Evolutionary conservation across 2,888 invertebrate genomes (phyloP).

Genomic region (Aporophyla nigra): DNA sequence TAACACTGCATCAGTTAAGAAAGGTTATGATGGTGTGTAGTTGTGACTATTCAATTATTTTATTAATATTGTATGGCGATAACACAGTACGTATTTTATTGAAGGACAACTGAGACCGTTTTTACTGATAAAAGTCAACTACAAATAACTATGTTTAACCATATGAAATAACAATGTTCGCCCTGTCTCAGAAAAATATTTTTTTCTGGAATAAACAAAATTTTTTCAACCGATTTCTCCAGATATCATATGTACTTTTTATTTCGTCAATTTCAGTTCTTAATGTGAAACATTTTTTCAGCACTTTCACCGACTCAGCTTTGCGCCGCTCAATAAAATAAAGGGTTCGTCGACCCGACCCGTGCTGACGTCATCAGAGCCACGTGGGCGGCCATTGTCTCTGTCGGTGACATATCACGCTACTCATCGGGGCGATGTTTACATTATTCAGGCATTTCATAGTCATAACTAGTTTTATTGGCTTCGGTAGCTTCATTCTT

Average conservation of each 20-base stretch:
- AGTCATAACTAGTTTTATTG: conserved; percentile 11
- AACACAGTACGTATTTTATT: not conserved
- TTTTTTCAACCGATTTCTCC: too few species aligned
- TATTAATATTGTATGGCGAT: not conserved
- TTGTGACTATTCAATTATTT: conserved; percentile 16
- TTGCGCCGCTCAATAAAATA: conserved; percentile 67
- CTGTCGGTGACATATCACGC: conserved; percentile 59
- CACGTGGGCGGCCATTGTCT: conserved; percentile 55
- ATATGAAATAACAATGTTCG: not conserved
- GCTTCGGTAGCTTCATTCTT: not conserved
- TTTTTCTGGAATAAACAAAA: not conserved
- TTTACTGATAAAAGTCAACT: conserved; percentile 1
- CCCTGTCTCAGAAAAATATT: too few species aligned
- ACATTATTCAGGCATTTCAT: conserved; percentile 50
- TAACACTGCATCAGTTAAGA: conserved; percentile 2
- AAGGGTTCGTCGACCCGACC: conserved; percentile 71
- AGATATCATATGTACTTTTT: not conserved
- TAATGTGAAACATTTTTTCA: conserved; percentile 23
- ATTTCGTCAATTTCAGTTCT: conserved; percentile 6
- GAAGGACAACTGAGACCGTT: conserved; percentile 14
- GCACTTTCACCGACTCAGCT: conserved; percentile 34
- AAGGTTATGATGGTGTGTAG: conserved; percentile 7
- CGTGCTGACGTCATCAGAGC: conserved; percentile 53
- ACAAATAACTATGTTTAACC: not conserved
- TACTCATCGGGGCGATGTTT: conserved; percentile 40